A percentile compares a stretch with the other conserved stretches of the same genome.
phyloP scores from a whole-genome alignment of 2,797 vertebrate genomes.

The Peromyscus eremicus region DNA sequence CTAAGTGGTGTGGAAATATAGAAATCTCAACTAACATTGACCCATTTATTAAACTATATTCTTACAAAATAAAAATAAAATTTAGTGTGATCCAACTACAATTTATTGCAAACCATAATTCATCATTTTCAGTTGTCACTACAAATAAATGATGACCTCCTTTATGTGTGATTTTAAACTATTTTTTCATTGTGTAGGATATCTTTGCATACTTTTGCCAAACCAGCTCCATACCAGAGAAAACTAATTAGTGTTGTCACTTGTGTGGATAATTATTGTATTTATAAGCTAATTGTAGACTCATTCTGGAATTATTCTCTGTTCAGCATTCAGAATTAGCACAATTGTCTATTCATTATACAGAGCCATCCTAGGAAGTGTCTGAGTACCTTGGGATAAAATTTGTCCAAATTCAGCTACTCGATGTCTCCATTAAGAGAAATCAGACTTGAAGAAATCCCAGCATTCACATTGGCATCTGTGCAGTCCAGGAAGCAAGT shows the following conservation, averaged over 20 bases:
- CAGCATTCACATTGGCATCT: not conserved
- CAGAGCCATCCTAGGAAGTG: slow-evolving; percentile 35
- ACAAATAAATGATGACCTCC: slow-evolving; percentile 7
- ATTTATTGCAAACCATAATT: slow-evolving; percentile 13
- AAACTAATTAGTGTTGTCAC: slow-evolving; percentile 71
- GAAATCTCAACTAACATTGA: not conserved
- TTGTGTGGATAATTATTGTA: slow-evolving; percentile 69
- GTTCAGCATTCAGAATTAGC: slow-evolving; percentile 47
- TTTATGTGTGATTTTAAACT: slow-evolving; percentile 65
- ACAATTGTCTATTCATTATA: slow-evolving; percentile 59
- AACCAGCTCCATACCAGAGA: slow-evolving; percentile 44
- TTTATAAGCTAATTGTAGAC: slow-evolving; percentile 66
- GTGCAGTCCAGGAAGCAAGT: not conserved
- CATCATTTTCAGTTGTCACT: slow-evolving; percentile 6
- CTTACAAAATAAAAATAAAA: not conserved
- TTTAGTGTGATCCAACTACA: not conserved
- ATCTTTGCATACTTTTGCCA: slow-evolving; percentile 21
- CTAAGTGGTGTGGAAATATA: not conserved
- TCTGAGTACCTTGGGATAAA: slow-evolving; percentile 38
- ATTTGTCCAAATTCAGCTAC: slow-evolving; percentile 21
- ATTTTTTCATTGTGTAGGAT: slow-evolving; percentile 5
- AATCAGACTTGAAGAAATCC: slow-evolving; percentile 4
- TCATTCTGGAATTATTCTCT: slow-evolving; percentile 61
- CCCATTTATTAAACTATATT: not conserved
- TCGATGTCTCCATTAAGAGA: not conserved